phyloP scores from a whole-genome alignment of 2,797 vertebrate genomes.

The Spinibarbus caldwelli region DNA sequence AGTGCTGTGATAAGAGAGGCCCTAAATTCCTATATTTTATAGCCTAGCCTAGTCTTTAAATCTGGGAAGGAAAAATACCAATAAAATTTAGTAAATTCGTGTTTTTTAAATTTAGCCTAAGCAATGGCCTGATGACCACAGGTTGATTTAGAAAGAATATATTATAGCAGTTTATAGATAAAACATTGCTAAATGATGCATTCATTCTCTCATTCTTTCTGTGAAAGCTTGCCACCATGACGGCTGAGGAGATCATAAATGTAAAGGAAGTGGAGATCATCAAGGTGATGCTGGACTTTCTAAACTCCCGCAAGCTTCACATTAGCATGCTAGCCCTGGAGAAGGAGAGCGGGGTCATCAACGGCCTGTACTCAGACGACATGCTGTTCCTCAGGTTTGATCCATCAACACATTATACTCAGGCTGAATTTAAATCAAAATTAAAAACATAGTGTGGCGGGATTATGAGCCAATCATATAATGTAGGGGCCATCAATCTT shows the following conservation, averaged over 20 bases:
- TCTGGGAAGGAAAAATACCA: background rate
- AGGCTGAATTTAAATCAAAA: background rate
- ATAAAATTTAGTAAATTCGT: background rate
- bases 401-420: background rate
- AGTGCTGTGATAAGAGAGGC: background rate
- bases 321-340: constrained; percentile 98
- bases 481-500: background rate
- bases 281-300: constrained; percentile 95
- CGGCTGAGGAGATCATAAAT: constrained; percentile 97
- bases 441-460: background rate
- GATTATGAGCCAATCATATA: background rate
- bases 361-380: constrained; percentile 97
- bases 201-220: background rate
- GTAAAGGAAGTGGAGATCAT: constrained; percentile 99
- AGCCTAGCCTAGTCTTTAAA: background rate
- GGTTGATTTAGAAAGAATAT: background rate
- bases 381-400: constrained; percentile 97
- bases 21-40: background rate
- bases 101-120: background rate
- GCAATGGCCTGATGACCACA: background rate
- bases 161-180: background rate
- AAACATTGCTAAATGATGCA: background rate
- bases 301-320: constrained; percentile 95
- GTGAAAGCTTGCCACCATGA: constrained; percentile 85
- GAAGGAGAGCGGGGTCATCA: constrained; percentile 98